A percentile compares a stretch with the other conserved stretches of the same genome.
These are phyloP conservation scores for Nanorana parkeri DNA, from an alignment of 2,113 vertebrate genomes.

Conservation along the genomic window DNA sequence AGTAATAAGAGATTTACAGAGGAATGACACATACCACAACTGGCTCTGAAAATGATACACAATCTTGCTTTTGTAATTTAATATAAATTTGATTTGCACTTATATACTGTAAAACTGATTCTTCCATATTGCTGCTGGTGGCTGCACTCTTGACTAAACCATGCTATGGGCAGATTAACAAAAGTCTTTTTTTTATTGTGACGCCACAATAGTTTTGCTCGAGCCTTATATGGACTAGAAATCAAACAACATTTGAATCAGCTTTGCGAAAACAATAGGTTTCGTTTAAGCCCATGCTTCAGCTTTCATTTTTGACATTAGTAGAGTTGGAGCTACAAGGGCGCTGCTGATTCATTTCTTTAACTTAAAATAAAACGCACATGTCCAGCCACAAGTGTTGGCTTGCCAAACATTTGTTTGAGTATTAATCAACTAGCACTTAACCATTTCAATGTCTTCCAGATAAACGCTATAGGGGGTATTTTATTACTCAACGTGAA, in stretches of 20 bases:
- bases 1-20: too few species aligned
- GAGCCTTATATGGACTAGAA: slow-evolving; percentile 25
- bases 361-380: slow-evolving; percentile 18
- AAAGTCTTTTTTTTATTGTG: neutral
- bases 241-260: slow-evolving; percentile 24
- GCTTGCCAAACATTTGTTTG: slow-evolving; percentile 11
- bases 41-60: too few species aligned
- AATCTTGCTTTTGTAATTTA: too few species aligned
- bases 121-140: neutral
- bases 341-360: slow-evolving; percentile 29
- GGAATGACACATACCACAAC: too few species aligned
- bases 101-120: neutral
- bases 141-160: slow-evolving; percentile 2
- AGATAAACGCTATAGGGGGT: neutral
- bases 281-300: neutral
- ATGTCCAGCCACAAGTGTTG: neutral
- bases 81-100: neutral
- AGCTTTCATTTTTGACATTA: slow-evolving; percentile 27
- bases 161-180: neutral
- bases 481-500: too few species aligned
- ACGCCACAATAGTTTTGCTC: neutral
- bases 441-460: neutral
- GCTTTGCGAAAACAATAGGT: slow-evolving; percentile 25
- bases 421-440: slow-evolving; percentile 15
- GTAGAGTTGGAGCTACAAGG: slow-evolving; percentile 11